Evolutionary conservation across 2,113 vertebrate genomes (phyloP).

Genomic region (Condylura cristata): DNA sequence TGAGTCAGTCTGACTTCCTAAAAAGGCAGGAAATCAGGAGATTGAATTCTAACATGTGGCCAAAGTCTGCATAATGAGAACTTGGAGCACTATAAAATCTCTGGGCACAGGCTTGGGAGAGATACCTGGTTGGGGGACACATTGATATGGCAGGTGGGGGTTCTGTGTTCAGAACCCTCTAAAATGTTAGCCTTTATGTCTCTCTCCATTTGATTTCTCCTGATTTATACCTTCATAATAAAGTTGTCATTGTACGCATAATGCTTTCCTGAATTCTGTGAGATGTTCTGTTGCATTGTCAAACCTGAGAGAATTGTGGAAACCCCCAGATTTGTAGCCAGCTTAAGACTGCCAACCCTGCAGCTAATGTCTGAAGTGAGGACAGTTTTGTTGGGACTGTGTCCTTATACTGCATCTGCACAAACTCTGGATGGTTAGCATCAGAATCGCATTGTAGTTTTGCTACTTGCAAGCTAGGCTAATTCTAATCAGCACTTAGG

Average conservation of each 20-base stretch:
- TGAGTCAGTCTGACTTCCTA: neutral
- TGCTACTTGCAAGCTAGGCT: neutral
- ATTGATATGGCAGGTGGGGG: too few relatives aligned
- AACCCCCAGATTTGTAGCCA: neutral
- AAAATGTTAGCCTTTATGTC: too few relatives aligned
- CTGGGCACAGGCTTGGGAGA: neutral
- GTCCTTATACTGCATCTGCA: neutral
- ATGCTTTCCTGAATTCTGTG: neutral
- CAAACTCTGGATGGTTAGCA: neutral
- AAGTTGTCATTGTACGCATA: neutral
- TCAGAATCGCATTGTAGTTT: neutral
- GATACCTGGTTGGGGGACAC: neutral
- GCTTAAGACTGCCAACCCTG: neutral
- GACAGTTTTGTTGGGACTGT: neutral
- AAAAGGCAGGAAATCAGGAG: neutral
- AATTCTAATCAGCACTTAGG: neutral
- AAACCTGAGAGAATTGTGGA: neutral
- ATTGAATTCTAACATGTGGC: neutral
- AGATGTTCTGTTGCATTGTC: neutral
- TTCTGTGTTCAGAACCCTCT: neutral
- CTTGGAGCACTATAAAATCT: neutral
- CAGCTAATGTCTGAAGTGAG: neutral
- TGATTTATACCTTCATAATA: neutral
- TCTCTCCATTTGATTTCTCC: too few relatives aligned
- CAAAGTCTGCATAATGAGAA: neutral